Percentiles rank a stretch among this genome's conserved stretches.
phyloP scores from a whole-genome alignment of 2,797 vertebrate genomes.

The Lepus townsendii region DNA sequence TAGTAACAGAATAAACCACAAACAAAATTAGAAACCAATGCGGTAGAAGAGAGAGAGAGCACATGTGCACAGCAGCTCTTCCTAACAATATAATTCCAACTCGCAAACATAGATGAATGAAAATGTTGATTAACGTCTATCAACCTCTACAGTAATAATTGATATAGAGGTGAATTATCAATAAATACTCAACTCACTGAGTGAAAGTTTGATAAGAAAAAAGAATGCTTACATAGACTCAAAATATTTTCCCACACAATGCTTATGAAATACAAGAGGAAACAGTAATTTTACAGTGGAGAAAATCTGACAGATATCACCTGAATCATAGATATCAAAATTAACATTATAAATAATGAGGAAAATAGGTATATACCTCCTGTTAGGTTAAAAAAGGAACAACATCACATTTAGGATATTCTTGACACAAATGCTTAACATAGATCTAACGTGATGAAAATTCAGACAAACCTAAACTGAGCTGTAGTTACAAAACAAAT shows the following conservation, averaged over 20 bases:
- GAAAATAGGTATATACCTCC: neutral
- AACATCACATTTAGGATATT: neutral
- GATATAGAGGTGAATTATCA: neutral
- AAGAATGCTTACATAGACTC: neutral
- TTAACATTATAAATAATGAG: neutral
- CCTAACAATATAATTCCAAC: neutral
- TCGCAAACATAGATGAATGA: neutral
- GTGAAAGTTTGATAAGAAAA: neutral
- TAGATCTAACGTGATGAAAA: neutral
- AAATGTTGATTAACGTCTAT: conserved; percentile 7
- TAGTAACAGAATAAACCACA: conserved; percentile 16
- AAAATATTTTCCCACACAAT: neutral
- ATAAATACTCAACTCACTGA: neutral
- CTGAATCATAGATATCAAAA: conserved; percentile 40
- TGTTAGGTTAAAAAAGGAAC: neutral
- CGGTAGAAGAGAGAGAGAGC: neutral
- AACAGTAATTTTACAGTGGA: neutral
- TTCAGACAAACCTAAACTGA: neutral
- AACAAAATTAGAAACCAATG: conserved; percentile 4
- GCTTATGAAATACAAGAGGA: neutral
- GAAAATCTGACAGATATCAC: neutral
- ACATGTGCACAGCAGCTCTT: neutral
- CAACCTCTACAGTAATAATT: neutral
- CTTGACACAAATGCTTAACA: neutral
- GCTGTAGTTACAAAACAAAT: neutral